Base-by-base conservation (phyloP, 2,888 invertebrate genomes). In the Synanthedon myopaeformis region DNA sequence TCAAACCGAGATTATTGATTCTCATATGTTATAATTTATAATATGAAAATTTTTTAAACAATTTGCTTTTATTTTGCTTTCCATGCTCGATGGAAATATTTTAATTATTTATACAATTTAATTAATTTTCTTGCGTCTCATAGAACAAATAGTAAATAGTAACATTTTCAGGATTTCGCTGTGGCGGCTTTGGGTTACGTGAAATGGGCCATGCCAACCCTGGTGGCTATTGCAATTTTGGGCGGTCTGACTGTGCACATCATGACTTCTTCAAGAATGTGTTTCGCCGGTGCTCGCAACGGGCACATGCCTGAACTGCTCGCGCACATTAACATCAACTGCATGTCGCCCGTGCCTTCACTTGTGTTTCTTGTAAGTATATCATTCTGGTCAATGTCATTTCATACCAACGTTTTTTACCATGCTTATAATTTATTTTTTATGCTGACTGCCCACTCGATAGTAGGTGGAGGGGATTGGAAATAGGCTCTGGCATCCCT, bases 171-270 rank as follows among this genome's bases (percentile, higher is more conserved):
- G 97, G 95, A 95, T 45, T 97, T 97, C 75, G 94, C 96, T 8
- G 89, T 92, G 57, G 88, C 90, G 61, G 90, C 95, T 8, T 86
- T 97, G 57, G 95, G 96, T 5, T 83, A 86, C 58, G 88, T 94
- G 66, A 88, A 92, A 8, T 94, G 94, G 91, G 90, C 92, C 13
- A 96, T 98, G 90, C 97, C 98, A 0, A 79, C 96, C 4, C 91
- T 98, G 87, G 98, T 98, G 2, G 97, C 97, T 0, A 90, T 96
- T 55, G 97, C 98, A 0, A 94, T 96, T 2, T 91, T 97, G 70
- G 98, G 98, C 55, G 97, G 97, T 1, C 89, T 98, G 3, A 95
- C 96, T 57, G 97, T 98, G 53, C 97, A 97, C 70, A 95, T 98
- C 52, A 97, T 98, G 94, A 94, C 98, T 17, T 96, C 96, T 8